A percentile compares a stretch with the other conserved stretches of the same genome.
These are phyloP conservation scores for Athalia rosae DNA, from an alignment of 2,888 invertebrate genomes.

Conservation along the genomic window DNA sequence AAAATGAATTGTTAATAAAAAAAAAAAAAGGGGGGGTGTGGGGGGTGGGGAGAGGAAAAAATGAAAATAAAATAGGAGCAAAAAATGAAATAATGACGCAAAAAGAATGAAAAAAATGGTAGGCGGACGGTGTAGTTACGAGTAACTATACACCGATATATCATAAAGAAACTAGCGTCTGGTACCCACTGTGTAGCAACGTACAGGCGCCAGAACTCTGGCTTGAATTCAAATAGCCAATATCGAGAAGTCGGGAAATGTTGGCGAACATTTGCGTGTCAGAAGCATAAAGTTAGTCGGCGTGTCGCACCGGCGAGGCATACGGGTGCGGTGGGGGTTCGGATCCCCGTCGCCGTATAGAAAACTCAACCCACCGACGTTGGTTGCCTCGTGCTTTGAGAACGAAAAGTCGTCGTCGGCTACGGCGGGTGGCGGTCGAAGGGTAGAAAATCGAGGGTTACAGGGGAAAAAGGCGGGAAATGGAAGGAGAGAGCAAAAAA, in stretches of 20 bases:
- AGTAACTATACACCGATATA: constrained; percentile 7
- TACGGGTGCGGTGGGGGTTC: background rate
- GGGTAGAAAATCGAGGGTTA: background rate
- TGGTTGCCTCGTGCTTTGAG: too few relatives aligned
- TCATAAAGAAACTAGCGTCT: too few relatives aligned
- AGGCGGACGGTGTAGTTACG: constrained; percentile 14
- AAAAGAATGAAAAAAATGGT: constrained; percentile 1
- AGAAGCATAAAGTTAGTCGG: constrained; percentile 38
- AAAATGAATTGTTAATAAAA: background rate
- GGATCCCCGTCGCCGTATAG: background rate
- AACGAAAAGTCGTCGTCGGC: too few relatives aligned
- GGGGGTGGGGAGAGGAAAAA: too few relatives aligned
- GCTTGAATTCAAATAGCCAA: constrained; percentile 41
- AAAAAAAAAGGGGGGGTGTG: too few relatives aligned
- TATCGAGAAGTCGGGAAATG: constrained; percentile 24
- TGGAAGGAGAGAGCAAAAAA: background rate
- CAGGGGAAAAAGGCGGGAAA: constrained; percentile 28
- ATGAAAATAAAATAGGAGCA: background rate
- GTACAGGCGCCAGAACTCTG: constrained; percentile 40
- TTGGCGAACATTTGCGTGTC: constrained; percentile 32
- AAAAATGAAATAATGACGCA: background rate
- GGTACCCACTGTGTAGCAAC: background rate
- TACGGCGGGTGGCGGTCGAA: too few relatives aligned
- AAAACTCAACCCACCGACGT: background rate
- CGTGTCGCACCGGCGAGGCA: background rate